phyloP scores from a whole-genome alignment of 30 jellyfish, hydroid and myxozoan genomes.

The Turritopsis dohrnii region DNA sequence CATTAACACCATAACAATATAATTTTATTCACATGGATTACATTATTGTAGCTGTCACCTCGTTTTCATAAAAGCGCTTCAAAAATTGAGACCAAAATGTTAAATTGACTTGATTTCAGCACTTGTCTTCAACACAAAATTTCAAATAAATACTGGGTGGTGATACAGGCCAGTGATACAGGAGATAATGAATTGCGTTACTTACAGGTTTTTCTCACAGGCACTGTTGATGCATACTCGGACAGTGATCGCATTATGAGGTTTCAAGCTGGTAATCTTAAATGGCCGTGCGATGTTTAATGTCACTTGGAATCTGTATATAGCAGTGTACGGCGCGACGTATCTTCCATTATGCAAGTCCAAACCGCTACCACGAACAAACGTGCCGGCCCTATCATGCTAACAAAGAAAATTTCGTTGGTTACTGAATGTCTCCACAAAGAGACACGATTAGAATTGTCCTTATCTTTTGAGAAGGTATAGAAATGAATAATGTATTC shows the following conservation, averaged over 20 bases:
- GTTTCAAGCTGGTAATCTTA: slow-evolving; percentile 51
- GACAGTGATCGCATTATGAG: slow-evolving; percentile 57
- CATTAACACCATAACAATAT: too few species aligned
- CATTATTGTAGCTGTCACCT: too few species aligned
- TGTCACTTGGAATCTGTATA: slow-evolving; percentile 63
- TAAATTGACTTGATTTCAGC: too few species aligned
- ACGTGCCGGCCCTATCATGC: slow-evolving; percentile 66
- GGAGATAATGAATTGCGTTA: background rate
- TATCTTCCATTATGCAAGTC: slow-evolving; percentile 62
- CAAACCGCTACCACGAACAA: slow-evolving; percentile 67
- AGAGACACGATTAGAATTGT: background rate
- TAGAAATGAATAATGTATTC: background rate
- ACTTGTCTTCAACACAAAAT: too few species aligned
- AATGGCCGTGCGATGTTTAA: slow-evolving; percentile 54
- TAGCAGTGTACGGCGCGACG: slow-evolving; percentile 77
- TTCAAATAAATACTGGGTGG: background rate
- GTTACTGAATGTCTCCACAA: background rate
- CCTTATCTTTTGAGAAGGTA: background rate
- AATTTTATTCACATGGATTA: too few species aligned
- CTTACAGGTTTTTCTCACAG: slow-evolving; percentile 78
- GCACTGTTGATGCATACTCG: slow-evolving; percentile 62
- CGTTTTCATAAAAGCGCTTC: too few species aligned
- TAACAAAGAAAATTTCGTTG: background rate
- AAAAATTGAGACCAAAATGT: too few species aligned
- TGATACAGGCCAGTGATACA: background rate